A percentile compares a stretch with the other conserved stretches of the same genome.
phyloP scores from a whole-genome alignment of 2,888 invertebrate species.

The Furcula furcula region DNA sequence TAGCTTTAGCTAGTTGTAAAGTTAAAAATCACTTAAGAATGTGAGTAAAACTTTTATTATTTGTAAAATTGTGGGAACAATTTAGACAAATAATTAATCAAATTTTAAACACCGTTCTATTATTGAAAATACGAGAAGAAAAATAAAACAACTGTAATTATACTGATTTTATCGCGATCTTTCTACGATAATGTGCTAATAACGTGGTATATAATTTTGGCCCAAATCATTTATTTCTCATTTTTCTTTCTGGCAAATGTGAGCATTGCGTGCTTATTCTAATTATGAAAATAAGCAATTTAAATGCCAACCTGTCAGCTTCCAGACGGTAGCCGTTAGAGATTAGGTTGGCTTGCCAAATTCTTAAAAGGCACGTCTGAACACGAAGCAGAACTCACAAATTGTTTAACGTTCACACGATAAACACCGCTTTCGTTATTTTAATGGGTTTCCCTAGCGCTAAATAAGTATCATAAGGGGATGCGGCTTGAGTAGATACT shows the following conservation, averaged over 20 bases:
- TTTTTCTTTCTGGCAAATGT: conserved; percentile 9
- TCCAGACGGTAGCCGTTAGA: conserved; percentile 68
- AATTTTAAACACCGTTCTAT: no score
- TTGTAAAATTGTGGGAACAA: no score
- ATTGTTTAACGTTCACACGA: conserved; percentile 40
- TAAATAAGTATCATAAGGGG: no score
- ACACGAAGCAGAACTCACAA: conserved; percentile 51
- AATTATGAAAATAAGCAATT: conserved; percentile 46
- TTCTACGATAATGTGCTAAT: neutral
- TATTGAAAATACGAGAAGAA: no score
- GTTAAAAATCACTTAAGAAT: no score
- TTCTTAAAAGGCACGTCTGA: conserved; percentile 44
- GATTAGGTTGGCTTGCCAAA: conserved; percentile 55
- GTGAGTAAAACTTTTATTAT: no score
- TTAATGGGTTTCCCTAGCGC: no score
- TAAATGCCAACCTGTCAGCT: conserved; percentile 47
- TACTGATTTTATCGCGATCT: neutral
- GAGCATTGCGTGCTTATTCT: conserved; percentile 50
- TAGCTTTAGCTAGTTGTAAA: no score
- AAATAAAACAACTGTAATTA: neutral
- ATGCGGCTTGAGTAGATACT: no score
- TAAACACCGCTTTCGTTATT: no score
- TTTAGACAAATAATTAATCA: no score
- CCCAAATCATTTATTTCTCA: neutral
- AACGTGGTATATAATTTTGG: neutral